A percentile compares a stretch with the other conserved stretches of the same genome.
Evolutionary conservation across 2,888 invertebrate genomes (phyloP).

Genomic region (Eristalinus aeneus): DNA sequence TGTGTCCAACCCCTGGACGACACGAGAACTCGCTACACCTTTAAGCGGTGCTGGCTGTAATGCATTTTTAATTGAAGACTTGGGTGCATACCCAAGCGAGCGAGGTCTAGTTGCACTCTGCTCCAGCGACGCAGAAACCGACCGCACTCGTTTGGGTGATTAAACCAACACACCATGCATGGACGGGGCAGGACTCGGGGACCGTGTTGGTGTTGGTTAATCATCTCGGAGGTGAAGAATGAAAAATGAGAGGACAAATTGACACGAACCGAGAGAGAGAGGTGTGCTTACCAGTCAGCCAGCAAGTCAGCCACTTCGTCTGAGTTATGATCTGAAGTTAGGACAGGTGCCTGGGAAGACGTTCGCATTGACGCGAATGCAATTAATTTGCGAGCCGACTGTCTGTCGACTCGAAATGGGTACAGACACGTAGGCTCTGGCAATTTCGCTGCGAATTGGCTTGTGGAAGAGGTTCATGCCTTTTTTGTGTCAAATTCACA

Average conservation of each 20-base stretch:
- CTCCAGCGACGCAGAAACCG: slow-evolving; percentile 13
- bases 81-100: slow-evolving; percentile 27
- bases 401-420: slow-evolving; percentile 16
- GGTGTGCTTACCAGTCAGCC: slow-evolving; percentile 29
- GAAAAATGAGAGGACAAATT: slow-evolving; percentile 71
- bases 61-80: slow-evolving; percentile 69
- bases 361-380: slow-evolving; percentile 49
- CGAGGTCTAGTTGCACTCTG: slow-evolving; percentile 24
- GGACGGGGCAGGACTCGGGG: slow-evolving; percentile 41
- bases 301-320: slow-evolving; percentile 6
- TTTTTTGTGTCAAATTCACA: background rate
- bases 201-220: slow-evolving; percentile 43
- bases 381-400: slow-evolving; percentile 52
- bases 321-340: slow-evolving; percentile 64
- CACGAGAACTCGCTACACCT: slow-evolving; percentile 59
- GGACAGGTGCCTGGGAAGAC: slow-evolving; percentile 69
- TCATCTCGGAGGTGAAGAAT: slow-evolving; percentile 65
- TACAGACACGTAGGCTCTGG: background rate
- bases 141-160: slow-evolving; percentile 54
- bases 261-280: slow-evolving; percentile 50
- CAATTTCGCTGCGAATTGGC: slow-evolving; percentile 12
- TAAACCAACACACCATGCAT: slow-evolving; percentile 38
- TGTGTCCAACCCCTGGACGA: slow-evolving; percentile 60
- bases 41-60: slow-evolving; percentile 64
- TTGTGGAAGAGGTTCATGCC: slow-evolving; percentile 21